Base-by-base conservation (phyloP, 2,797 vertebrate genomes). In the Esox lucius region DNA sequence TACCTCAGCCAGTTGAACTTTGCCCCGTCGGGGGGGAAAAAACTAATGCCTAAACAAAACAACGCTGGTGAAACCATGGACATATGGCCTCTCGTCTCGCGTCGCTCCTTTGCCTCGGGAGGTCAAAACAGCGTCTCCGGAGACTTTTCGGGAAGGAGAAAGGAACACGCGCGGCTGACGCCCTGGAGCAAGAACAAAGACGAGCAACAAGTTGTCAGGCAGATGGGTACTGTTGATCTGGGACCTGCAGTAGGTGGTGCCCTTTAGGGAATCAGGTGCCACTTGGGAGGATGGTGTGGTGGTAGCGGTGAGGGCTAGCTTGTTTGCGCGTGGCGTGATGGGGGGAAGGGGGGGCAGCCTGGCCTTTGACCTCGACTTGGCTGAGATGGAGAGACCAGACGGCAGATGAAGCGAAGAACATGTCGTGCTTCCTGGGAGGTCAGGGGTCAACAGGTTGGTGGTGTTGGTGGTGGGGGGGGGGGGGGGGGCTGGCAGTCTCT, bases 381-480 rank as follows among this genome's bases (percentile, higher is more conserved):
- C 83, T 83, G 77, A 79, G 70, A 56, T 8, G 80, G 78, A 87
- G 79, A 19, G 61, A 82, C 81, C 89, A 90, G 87, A 91, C 86
- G 90, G 88, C 83, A 90, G 85, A 86, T 87, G 85, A 90, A 88
- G 77, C 79, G 81, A 80, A 85, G 84, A 91, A 91, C 90, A 90
- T 82, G 86, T 77, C 74, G 71, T 80, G 70, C 77, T 81, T 85
- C 80, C 79, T 85, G 87, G 87, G 84, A 87, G 91, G 84, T 84
- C 77, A 80, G 77, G 78, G 39, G 53, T 56, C 49, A 74, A 82
- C 84, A 86, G 81, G 83, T 75, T 22, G 53, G 53, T 7, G n/a
- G 53, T 22, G 53, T 53, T 7, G n/a, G 53, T 51, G 28, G 28
- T 4, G 49, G 19, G 15, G 51, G 19, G 16, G 31, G 72, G 2